Percentiles rank a stretch among this genome's conserved stretches.
Conservation (phyloP, 1,140 invertebrate genomes). For the Bradysia coprophila region DNA sequence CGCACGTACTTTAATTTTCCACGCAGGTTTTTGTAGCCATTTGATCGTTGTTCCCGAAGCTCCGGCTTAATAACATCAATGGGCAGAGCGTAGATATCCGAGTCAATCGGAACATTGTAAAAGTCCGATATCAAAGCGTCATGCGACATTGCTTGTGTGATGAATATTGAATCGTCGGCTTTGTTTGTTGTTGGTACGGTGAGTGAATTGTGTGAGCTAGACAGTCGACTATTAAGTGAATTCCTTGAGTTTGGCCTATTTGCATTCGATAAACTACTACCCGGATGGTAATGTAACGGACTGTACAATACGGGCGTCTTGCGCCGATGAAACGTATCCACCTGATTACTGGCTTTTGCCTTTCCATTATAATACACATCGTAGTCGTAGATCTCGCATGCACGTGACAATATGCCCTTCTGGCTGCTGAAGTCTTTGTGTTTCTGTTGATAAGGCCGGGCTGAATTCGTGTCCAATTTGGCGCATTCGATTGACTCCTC, state of each 20-base stretch:
- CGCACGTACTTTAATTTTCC: slow-evolving; percentile 2
- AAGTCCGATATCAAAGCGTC: slow-evolving; percentile 63
- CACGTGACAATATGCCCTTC: neutral
- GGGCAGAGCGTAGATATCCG: slow-evolving; percentile 69
- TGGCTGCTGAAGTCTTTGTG: neutral
- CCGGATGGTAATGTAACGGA: slow-evolving; percentile 22
- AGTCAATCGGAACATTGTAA: slow-evolving; percentile 71
- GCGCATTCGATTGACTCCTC: neutral
- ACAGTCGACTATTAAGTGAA: slow-evolving; percentile 51
- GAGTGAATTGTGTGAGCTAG: slow-evolving; percentile 63
- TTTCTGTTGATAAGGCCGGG: neutral
- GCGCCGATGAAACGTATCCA: neutral
- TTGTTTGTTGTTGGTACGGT: slow-evolving; percentile 45
- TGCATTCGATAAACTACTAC: slow-evolving; percentile 30
- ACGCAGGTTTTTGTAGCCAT: neutral
- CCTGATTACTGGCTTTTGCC: slow-evolving; percentile 1
- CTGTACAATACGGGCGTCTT: slow-evolving; percentile 10
- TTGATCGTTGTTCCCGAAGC: neutral
- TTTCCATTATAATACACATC: slow-evolving; percentile 20
- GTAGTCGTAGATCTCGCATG: slow-evolving; percentile 19
- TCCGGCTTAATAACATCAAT: slow-evolving; percentile 51
- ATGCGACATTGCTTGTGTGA: slow-evolving; percentile 69
- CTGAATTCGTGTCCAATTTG: neutral
- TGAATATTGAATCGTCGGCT: slow-evolving; percentile 65
- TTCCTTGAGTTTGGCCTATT: slow-evolving; percentile 49